A percentile compares a stretch with the other conserved stretches of the same genome.
phyloP scores from a whole-genome alignment of 92 coral and sea anemone genomes.

The Galaxea fascicularis region DNA sequence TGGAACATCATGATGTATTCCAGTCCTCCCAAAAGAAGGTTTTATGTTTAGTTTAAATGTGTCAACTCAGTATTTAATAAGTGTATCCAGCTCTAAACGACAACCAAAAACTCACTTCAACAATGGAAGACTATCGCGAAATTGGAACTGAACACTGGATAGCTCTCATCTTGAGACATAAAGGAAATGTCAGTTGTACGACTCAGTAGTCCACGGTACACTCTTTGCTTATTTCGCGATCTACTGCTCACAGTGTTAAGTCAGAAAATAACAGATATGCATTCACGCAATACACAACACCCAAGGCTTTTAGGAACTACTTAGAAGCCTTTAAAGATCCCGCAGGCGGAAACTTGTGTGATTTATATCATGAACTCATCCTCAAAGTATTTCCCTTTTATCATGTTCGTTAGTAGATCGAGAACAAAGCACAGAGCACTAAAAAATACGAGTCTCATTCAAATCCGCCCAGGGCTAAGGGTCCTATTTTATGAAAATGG shows the following conservation, averaged over 20 bases:
- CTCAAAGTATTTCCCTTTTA: neutral
- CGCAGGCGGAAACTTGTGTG: neutral
- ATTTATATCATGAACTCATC: neutral
- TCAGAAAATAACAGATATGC: neutral
- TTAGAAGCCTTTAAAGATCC: neutral
- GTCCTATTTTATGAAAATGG: neutral
- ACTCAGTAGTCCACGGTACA: neutral
- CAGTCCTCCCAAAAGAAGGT: constrained; percentile 8
- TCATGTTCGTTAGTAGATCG: neutral
- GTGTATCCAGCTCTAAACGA: neutral
- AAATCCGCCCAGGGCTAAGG: neutral
- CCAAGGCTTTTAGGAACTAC: no score
- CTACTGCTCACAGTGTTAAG: neutral
- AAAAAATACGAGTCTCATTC: neutral
- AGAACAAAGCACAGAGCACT: neutral
- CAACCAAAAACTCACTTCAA: neutral
- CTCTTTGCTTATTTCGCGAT: neutral
- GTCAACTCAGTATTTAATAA: neutral
- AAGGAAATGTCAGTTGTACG: constrained; percentile 10
- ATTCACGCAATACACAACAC: neutral
- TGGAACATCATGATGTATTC: constrained; percentile 10
- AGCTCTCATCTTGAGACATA: constrained; percentile 9
- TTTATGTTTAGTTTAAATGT: neutral
- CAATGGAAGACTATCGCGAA: neutral
- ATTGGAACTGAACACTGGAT: neutral